Percentiles rank a stretch among this genome's conserved stretches.
Evolutionary conservation across 2,888 invertebrate genomes (phyloP).

Genomic region (Invenusta paracnida): DNA sequence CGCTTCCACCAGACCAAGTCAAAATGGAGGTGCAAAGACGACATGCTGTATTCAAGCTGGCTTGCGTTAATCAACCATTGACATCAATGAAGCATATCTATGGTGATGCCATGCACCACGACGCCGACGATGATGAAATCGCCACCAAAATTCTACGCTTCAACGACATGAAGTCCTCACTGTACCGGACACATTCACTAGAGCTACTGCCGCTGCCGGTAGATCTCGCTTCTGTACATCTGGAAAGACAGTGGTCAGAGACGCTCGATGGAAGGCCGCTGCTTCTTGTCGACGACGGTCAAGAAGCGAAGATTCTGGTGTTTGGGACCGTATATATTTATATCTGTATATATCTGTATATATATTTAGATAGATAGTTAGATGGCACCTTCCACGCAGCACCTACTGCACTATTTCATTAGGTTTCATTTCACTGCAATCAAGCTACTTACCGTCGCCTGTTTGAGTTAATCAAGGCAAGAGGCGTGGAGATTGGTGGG

Average conservation of each 20-base stretch:
- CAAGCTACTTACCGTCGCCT: no score
- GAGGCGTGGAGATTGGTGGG: no score
- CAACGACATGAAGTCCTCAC: background rate
- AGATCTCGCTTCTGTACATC: background rate
- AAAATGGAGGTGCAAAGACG: background rate
- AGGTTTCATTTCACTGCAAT: no score
- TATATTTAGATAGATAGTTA: no score
- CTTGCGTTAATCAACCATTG: background rate
- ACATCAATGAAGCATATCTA: background rate
- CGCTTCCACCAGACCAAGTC: background rate
- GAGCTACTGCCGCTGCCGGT: background rate
- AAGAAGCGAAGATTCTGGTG: background rate
- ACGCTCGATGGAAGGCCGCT: background rate
- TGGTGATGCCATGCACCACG: background rate
- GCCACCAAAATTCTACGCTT: background rate
- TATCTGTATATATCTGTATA: no score
- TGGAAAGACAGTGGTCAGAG: background rate
- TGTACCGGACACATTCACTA: background rate
- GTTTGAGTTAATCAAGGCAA: no score
- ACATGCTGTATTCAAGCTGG: background rate
- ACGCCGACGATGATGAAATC: background rate
- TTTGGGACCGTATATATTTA: background rate
- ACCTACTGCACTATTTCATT: conserved; percentile 4
- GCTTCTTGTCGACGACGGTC: background rate
- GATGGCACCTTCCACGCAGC: background rate